Conservation (phyloP, 2,113 vertebrate species). For the Phrynocephalus versicolor region DNA sequence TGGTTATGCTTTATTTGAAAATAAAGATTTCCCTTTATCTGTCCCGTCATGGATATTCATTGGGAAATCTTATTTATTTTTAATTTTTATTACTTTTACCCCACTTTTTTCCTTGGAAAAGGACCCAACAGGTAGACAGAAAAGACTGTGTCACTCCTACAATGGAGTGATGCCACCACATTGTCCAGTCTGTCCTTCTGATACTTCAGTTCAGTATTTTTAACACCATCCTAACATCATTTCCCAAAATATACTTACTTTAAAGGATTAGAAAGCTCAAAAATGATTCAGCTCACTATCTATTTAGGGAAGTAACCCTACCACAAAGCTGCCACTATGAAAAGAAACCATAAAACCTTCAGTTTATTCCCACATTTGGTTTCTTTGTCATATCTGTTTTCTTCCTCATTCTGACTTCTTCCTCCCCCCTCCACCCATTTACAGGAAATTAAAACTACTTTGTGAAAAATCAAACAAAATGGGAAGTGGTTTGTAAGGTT, state of each 20-base stretch:
- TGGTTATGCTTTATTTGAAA: no score
- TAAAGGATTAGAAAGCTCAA: not conserved
- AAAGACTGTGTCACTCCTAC: not conserved
- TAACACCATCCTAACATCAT: not conserved
- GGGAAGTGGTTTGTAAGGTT: slow-evolving; percentile 8
- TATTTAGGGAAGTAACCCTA: not conserved
- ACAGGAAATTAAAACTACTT: not conserved
- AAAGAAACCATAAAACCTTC: not conserved
- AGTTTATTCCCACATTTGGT: not conserved
- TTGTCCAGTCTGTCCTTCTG: not conserved
- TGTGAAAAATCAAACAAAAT: slow-evolving; percentile 19
- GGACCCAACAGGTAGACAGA: no score
- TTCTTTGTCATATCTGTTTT: not conserved
- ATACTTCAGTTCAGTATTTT: not conserved
- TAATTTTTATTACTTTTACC: no score
- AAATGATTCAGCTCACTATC: not conserved
- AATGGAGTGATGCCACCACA: not conserved
- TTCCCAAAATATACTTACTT: not conserved
- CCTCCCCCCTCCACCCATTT: not conserved
- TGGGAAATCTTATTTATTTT: no score
- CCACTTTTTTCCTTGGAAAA: no score
- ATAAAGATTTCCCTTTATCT: no score
- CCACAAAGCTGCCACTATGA: not conserved
- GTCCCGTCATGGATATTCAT: no score
- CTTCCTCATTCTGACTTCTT: not conserved